These are phyloP conservation scores for Acrobasis suavella DNA, from an alignment of 2,888 invertebrate genomes.

Conservation along the genomic window DNA sequence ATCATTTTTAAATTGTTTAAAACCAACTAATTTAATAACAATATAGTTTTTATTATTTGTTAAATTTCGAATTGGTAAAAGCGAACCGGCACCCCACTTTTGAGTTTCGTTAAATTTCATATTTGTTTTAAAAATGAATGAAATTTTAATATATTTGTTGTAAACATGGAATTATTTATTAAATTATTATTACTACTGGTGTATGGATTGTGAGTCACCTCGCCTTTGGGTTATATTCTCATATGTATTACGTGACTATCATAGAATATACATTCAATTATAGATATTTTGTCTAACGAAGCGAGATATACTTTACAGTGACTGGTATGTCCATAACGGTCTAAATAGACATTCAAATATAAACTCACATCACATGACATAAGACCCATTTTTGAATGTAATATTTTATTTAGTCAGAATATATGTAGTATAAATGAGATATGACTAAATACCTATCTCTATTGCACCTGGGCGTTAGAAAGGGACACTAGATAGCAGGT, in stretches of 20 bases:
- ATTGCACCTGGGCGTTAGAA: constrained; percentile 11
- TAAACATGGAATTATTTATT: constrained; percentile 14
- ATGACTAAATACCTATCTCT: constrained; percentile 11
- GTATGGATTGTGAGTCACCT: constrained; percentile 17
- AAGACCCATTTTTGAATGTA: background rate
- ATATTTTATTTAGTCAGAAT: background rate
- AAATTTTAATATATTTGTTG: constrained; percentile 15
- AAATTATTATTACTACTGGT: constrained; percentile 16
- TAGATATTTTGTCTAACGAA: background rate
- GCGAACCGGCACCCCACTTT: background rate
- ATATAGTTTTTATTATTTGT: background rate
- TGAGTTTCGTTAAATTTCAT: constrained; percentile 3
- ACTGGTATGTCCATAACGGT: background rate
- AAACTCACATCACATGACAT: too few species aligned
- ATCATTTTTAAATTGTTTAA: too few species aligned
- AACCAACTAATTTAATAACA: too few species aligned
- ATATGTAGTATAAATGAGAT: background rate
- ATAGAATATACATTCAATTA: background rate
- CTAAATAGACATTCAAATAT: too few species aligned
- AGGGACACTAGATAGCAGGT: constrained; percentile 10
- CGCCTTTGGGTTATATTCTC: background rate
- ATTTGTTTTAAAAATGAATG: constrained; percentile 14
- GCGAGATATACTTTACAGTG: background rate
- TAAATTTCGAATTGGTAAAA: background rate
- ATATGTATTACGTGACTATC: background rate